phyloP scores from a whole-genome alignment of 2,888 invertebrate genomes.

The Scaptomyza caliginosa region DNA sequence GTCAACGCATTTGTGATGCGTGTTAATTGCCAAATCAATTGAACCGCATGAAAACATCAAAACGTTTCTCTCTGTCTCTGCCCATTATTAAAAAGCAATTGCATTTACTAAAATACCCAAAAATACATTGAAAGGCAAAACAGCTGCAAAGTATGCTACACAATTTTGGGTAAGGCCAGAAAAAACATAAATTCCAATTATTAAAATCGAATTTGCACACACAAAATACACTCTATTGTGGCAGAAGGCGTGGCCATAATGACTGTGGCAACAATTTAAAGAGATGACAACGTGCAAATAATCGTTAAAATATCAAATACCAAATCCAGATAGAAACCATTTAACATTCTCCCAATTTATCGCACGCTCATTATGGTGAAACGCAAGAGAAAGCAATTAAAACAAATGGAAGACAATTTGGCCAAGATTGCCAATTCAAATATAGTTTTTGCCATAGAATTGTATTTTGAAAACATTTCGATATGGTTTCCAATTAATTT shows the following conservation, averaged over 20 bases:
- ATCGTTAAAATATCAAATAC: too few species aligned
- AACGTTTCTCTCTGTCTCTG: slow-evolving; percentile 15
- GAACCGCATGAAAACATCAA: slow-evolving; percentile 41
- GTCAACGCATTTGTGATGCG: slow-evolving; percentile 39
- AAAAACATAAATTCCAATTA: slow-evolving; percentile 68
- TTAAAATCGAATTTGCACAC: slow-evolving; percentile 76
- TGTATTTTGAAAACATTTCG: slow-evolving; percentile 16
- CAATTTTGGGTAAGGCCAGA: slow-evolving; percentile 46
- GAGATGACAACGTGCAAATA: slow-evolving; percentile 38
- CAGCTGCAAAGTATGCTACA: slow-evolving; percentile 44
- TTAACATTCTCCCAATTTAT: too few species aligned
- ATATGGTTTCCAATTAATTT: slow-evolving; percentile 64
- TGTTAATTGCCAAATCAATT: slow-evolving; percentile 72
- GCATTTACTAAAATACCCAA: slow-evolving; percentile 49
- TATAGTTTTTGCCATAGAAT: slow-evolving; percentile 17
- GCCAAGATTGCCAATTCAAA: slow-evolving; percentile 20
- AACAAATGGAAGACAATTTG: slow-evolving; percentile 55
- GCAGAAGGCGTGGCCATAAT: slow-evolving; percentile 12
- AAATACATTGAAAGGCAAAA: background rate
- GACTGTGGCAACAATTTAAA: background rate
- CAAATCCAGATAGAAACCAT: too few species aligned
- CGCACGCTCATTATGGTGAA: slow-evolving; percentile 75
- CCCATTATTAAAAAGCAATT: slow-evolving; percentile 75
- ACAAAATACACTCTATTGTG: background rate
- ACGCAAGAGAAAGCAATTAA: slow-evolving; percentile 79